Evolutionary conservation across 92 coral and sea anemone species (phyloP), one percentile per base, ranked within the genome.

Genomic region (Actinostola sp.): DNA sequence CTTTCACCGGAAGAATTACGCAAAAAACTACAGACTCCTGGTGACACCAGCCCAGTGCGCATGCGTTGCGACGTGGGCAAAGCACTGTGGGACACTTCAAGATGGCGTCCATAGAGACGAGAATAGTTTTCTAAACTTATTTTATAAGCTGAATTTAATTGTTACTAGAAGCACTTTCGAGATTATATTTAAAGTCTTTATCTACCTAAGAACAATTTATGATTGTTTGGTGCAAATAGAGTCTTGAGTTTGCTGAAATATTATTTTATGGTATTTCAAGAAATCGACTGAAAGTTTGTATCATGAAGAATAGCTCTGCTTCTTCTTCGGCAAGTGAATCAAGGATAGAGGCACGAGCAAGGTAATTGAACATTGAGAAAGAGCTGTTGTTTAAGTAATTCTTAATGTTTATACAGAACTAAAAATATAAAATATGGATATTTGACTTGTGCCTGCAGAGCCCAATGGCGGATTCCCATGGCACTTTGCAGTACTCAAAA

Each of bases 281-380:
- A 59, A 59, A 59, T 0, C 3, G 60, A 53, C 12, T 6, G n/a
- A 12, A 27, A 3, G 16, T 29, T 0, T 0, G 38, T 46, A 50
- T 29, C 14, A 32, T 19, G 23, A 50, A 30, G 57, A 68, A 68
- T 16, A 33, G 33, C 48, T 27, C 62, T 13, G 75, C 82, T 35
- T 56, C 85, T 66, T 82, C 87, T 25, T 81, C 83, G 31, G 81
- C 92, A 6, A 83, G 95, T 39, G 95, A 89, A 53, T 72, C 80
- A 27, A 63, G 95, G 56, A 78, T 83, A 60, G 95, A 89, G 50
- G 72, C 82, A n/a, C 77, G 88, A 78, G 95, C 86, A 65, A 89
- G 95, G 95, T 89, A 81, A 35, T n/a, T 0, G 0, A 12, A 8
- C 26, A 20, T 5, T 24, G 23, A 50, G 57, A 50, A 50, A 50